phyloP scores from a whole-genome alignment of 2,888 invertebrate genomes.

The Trypoxylon attenuatum region DNA sequence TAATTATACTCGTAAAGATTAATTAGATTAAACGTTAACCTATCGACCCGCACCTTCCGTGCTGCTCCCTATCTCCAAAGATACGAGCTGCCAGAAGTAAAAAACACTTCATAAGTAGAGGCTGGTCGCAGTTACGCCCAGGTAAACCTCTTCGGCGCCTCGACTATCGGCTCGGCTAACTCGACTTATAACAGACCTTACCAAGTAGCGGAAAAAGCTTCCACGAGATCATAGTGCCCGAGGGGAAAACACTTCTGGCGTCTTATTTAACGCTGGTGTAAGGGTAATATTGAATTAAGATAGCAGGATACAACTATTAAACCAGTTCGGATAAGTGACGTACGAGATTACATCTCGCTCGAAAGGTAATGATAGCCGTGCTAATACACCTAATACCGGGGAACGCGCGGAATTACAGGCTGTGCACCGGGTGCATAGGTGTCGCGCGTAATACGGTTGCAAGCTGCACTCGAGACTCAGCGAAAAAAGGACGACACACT shows the following conservation, averaged over 20 bases:
- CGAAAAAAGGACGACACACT: neutral
- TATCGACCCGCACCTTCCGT: slow-evolving; percentile 37
- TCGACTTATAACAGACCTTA: too few species aligned
- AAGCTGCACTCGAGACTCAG: slow-evolving; percentile 13
- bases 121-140: neutral
- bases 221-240: too few species aligned
- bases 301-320: slow-evolving; percentile 10
- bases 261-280: too few species aligned
- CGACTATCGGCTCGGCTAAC: too few species aligned
- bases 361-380: slow-evolving; percentile 42
- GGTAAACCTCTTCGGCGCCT: neutral
- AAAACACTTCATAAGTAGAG: neutral
- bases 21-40: slow-evolving; percentile 67
- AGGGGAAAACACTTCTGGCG: too few species aligned
- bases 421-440: slow-evolving; percentile 16
- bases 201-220: too few species aligned
- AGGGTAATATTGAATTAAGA: slow-evolving; percentile 3
- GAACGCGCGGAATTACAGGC: slow-evolving; percentile 45
- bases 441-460: slow-evolving; percentile 49
- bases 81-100: neutral
- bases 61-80: slow-evolving; percentile 28
- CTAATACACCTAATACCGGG: slow-evolving; percentile 46
- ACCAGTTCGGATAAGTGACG: slow-evolving; percentile 17
- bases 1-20: slow-evolving; percentile 71
- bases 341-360: slow-evolving; percentile 2